Evolutionary conservation across 2,797 vertebrate genomes (phyloP), one percentile per base, ranked within the genome.

Genomic region (Bradypodion pumilum): DNA sequence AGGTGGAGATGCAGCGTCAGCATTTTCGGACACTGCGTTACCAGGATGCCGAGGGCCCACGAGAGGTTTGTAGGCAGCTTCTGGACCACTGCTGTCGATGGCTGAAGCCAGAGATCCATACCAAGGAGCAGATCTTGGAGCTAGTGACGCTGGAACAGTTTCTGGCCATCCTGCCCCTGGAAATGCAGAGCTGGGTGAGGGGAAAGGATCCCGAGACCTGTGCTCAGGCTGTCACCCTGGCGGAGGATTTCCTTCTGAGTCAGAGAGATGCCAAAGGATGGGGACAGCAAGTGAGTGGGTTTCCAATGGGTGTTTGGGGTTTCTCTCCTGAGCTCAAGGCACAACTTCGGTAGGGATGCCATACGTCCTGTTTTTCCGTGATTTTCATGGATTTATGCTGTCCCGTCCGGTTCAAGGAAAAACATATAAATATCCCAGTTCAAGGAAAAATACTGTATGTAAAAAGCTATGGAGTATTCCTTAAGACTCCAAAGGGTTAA

Each of bases 91-190:
- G 84, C 40, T 19, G 6, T 1, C 49, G 37, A 40, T 85, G 84
- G 84, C 42, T 85, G 78, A 74, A 74, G 40, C 83, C 83, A 0
- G 70, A 80, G 27, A 68, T 8, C 1, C 35, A 60, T 78, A 85
- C 70, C 62, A 85, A 80, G 27, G 83, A 85, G 77, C 60, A 74
- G 62, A 85, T 85, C 25, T 13, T 85, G 44, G 83, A 85, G 1
- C 16, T 74, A 16, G 78, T 80, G 70, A 74, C 19, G 42, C 46
- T 84, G 52, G 83, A 84, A 27, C 76, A 84, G 76, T 84, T 84
- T 29, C 16, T 74, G 27, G 44, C 69, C 23, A 3, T 65, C 27
- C 70, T 84, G 83, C 83, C 83, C 0, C 27, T n/a, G n/a, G 70
- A 74, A 5, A 76, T 81, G 60, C 78, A 76, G 7, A 5, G 3